Evolutionary conservation across 2,888 invertebrate genomes (phyloP).

Genomic region (Lampropteryx suffumata): DNA sequence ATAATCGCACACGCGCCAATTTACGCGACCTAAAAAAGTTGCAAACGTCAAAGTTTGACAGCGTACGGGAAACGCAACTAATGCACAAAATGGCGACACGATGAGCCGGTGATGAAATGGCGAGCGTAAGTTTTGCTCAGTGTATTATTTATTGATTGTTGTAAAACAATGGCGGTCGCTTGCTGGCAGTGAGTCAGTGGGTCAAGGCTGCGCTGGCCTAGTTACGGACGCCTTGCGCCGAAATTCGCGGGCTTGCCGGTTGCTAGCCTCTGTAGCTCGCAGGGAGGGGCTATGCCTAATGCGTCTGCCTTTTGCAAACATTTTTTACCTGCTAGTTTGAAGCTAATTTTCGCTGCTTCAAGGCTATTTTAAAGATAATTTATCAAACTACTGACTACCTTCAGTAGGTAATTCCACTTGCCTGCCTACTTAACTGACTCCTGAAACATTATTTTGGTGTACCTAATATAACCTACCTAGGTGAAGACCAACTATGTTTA

Average conservation of each 20-base stretch:
- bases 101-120: slow-evolving; percentile 68
- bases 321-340: not conserved
- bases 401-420: too few species aligned
- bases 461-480: too few species aligned
- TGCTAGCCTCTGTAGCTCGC: slow-evolving; percentile 66
- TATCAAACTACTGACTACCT: too few species aligned
- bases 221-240: slow-evolving; percentile 74
- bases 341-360: slow-evolving; percentile 11
- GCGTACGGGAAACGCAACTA: slow-evolving; percentile 55
- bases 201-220: slow-evolving; percentile 79
- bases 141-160: slow-evolving; percentile 82
- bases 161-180: slow-evolving; percentile 79
- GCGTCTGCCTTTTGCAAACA: slow-evolving; percentile 19
- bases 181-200: slow-evolving; percentile 80
- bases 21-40: slow-evolving; percentile 49
- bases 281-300: slow-evolving; percentile 53
- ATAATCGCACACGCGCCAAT: slow-evolving; percentile 37
- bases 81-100: slow-evolving; percentile 48
- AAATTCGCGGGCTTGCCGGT: slow-evolving; percentile 75
- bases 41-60: slow-evolving; percentile 48
- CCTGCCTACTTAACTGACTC: too few species aligned
- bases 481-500: too few species aligned
- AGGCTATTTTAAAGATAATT: slow-evolving; percentile 2
- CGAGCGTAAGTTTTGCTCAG: slow-evolving; percentile 67
- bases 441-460: too few species aligned